These are phyloP conservation scores for Athrips mouffetella DNA, from an alignment of 2,888 invertebrate species.

Conservation along the genomic window DNA sequence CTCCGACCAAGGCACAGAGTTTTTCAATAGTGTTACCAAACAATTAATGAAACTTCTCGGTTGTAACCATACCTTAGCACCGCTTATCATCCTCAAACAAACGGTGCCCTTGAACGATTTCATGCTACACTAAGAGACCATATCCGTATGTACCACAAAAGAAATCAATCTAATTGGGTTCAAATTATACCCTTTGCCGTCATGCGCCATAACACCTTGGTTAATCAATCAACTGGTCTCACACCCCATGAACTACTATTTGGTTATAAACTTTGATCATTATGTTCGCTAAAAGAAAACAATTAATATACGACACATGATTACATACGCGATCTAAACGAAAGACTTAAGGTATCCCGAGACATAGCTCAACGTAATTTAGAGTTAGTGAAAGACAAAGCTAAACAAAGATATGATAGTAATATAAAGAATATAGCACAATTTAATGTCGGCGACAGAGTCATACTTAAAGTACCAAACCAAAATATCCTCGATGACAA, in stretches of 20 bases:
- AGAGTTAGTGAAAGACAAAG: conserved; percentile 34
- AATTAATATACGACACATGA: conserved; percentile 30
- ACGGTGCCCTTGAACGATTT: conserved; percentile 36
- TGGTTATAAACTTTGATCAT: conserved; percentile 33
- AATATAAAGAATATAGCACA: conserved; percentile 30
- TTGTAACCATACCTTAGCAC: conserved; percentile 34
- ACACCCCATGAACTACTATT: conserved; percentile 38
- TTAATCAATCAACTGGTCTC: conserved; percentile 32
- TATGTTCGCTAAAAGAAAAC: conserved; percentile 29
- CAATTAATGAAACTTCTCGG: conserved; percentile 36
- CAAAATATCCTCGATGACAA: conserved; percentile 37
- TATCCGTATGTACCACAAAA: conserved; percentile 33
- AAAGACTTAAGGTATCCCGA: conserved; percentile 30
- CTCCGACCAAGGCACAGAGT: conserved; percentile 40
- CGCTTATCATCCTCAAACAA: conserved; percentile 38
- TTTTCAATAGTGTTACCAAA: conserved; percentile 34
- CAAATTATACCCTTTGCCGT: conserved; percentile 37
- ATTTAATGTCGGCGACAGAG: conserved; percentile 28
- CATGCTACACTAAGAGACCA: conserved; percentile 37
- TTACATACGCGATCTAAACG: conserved; percentile 34
- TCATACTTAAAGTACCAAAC: conserved; percentile 31
- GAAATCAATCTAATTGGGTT: conserved; percentile 31
- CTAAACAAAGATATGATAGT: conserved; percentile 34
- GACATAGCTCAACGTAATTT: conserved; percentile 29
- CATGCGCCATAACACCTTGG: conserved; percentile 38